Evolutionary conservation across 1,140 invertebrate genomes (phyloP).

Genomic region (Drosophila ambigua): DNA sequence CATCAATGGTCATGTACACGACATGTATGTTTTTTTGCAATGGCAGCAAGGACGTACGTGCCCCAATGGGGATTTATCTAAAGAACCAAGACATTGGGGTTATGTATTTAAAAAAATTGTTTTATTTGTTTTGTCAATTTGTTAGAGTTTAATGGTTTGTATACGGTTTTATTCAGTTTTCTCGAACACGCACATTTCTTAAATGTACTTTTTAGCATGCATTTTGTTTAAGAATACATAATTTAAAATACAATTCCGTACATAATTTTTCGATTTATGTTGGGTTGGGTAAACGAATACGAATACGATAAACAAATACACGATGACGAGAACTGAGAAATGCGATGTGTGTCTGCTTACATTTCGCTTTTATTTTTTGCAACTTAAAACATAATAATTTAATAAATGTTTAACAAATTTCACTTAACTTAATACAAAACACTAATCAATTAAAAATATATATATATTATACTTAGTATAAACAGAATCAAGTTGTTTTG

Average conservation of each 20-base stretch:
- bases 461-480: slow-evolving; percentile 79
- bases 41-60: not conserved
- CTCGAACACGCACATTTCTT: slow-evolving; percentile 33
- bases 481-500: slow-evolving; percentile 68
- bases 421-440: slow-evolving; percentile 82
- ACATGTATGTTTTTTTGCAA: no score
- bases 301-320: slow-evolving; percentile 24
- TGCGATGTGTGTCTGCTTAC: slow-evolving; percentile 63
- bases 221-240: slow-evolving; percentile 43
- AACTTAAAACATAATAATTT: slow-evolving; percentile 82
- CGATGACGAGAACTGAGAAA: slow-evolving; percentile 38
- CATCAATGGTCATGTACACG: no score
- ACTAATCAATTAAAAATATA: slow-evolving; percentile 81
- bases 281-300: slow-evolving; percentile 29
- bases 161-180: slow-evolving; percentile 56
- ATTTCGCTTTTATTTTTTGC: slow-evolving; percentile 78
- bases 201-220: slow-evolving; percentile 28
- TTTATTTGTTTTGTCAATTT: slow-evolving; percentile 43
- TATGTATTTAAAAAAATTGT: slow-evolving; percentile 48
- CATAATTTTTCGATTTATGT: slow-evolving; percentile 40
- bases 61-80: not conserved
- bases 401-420: slow-evolving; percentile 83
- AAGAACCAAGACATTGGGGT: slow-evolving; percentile 9
- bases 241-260: slow-evolving; percentile 47
- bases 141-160: slow-evolving; percentile 49